phyloP scores from a whole-genome alignment of 2,888 invertebrate genomes.

The Halocaridina rubra region DNA sequence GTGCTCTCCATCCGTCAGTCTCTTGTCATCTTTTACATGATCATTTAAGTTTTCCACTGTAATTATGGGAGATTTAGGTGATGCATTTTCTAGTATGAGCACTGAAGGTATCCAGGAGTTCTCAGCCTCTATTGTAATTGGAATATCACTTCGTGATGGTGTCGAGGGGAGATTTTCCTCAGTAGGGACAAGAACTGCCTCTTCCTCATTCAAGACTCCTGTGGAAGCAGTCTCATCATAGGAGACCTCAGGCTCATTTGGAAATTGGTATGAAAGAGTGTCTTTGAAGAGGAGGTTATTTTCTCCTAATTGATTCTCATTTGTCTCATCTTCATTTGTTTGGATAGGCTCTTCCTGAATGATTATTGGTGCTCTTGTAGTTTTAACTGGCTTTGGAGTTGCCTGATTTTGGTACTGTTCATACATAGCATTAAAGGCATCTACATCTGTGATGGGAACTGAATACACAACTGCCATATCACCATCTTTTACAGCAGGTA shows the following conservation, averaged over 20 bases:
- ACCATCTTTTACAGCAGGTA: conserved; percentile 50
- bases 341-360: conserved; percentile 5
- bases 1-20: too few relatives aligned
- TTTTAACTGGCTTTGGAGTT: neutral
- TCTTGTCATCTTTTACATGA: too few relatives aligned
- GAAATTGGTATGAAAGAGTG: conserved; percentile 14
- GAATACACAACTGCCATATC: conserved; percentile 59
- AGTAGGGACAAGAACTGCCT: conserved; percentile 36
- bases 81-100: too few relatives aligned
- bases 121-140: neutral
- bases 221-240: conserved; percentile 12
- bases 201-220: conserved; percentile 24
- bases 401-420: conserved; percentile 55
- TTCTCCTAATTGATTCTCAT: conserved; percentile 42
- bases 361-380: conserved; percentile 25
- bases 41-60: too few relatives aligned
- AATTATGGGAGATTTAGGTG: too few relatives aligned
- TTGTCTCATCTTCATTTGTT: conserved; percentile 42
- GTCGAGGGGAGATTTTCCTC: conserved; percentile 37
- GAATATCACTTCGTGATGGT: conserved; percentile 38
- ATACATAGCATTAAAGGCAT: conserved; percentile 62
- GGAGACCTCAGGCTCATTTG: neutral
- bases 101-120: too few relatives aligned
- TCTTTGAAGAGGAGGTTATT: neutral
- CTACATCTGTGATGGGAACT: conserved; percentile 58